A percentile compares a stretch with the other conserved stretches of the same genome.
Evolutionary conservation across 1,140 invertebrate species (phyloP).

Genomic region (Prorops nasuta): DNA sequence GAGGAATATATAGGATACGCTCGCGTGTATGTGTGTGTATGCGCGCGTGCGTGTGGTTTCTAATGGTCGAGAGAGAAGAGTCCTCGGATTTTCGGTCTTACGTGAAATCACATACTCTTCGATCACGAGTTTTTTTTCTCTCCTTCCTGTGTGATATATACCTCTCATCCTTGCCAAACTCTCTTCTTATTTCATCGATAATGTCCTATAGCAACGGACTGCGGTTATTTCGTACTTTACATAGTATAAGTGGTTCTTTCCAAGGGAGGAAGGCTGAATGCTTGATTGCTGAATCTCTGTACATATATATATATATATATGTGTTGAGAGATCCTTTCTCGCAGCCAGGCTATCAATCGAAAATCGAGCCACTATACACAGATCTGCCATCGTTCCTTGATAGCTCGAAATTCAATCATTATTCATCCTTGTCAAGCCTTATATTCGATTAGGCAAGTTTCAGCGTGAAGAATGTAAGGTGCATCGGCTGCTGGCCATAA

Average conservation of each 20-base stretch:
- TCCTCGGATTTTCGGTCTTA: slow-evolving; percentile 25
- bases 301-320: too few relatives aligned
- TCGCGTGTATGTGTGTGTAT: slow-evolving; percentile 21
- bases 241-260: slow-evolving; percentile 23
- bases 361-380: too few relatives aligned
- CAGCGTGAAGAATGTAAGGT: too few relatives aligned
- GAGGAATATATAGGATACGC: slow-evolving; percentile 31
- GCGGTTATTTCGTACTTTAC: slow-evolving; percentile 19
- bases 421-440: too few relatives aligned
- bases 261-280: slow-evolving; percentile 6
- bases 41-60: slow-evolving; percentile 11
- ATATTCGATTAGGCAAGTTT: too few relatives aligned
- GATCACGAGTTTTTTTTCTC: slow-evolving; percentile 3
- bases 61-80: slow-evolving; percentile 27
- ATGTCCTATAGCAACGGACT: slow-evolving; percentile 16
- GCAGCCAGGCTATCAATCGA: too few relatives aligned
- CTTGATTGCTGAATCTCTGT: not conserved
- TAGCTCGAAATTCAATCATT: too few relatives aligned
- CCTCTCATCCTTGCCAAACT: too few relatives aligned
- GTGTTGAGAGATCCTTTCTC: too few relatives aligned
- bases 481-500: too few relatives aligned
- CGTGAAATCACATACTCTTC: slow-evolving; percentile 19
- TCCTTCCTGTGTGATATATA: not conserved
- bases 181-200: slow-evolving; percentile 28
- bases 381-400: too few relatives aligned